Conservation (phyloP, 1,140 invertebrate species). For the Cecropterus lyciades region DNA sequence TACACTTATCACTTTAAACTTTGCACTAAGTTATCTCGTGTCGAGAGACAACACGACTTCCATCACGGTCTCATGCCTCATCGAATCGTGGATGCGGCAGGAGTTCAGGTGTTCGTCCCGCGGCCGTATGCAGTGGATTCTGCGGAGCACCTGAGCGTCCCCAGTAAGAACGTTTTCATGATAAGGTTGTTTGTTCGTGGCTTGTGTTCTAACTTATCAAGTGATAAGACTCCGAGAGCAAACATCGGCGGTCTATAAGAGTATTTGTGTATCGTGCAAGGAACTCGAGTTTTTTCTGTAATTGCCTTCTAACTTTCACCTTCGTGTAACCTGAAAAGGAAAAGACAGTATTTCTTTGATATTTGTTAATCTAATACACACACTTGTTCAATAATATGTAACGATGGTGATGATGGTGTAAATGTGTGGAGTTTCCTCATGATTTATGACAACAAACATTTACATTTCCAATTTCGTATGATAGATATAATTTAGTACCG, state of each 20-base stretch:
- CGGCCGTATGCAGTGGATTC: slow-evolving; percentile 60
- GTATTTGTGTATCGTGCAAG: slow-evolving; percentile 78
- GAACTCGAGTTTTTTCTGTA: slow-evolving; percentile 68
- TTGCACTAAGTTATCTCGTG: slow-evolving; percentile 32
- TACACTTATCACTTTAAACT: slow-evolving; percentile 46
- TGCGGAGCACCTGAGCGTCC: slow-evolving; percentile 61
- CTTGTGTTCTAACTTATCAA: slow-evolving; percentile 83
- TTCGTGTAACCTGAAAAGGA: slow-evolving; percentile 65
- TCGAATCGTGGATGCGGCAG: slow-evolving; percentile 43
- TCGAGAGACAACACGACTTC: slow-evolving; percentile 16
- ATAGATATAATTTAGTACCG: slow-evolving; percentile 21
- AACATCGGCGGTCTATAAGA: slow-evolving; percentile 77
- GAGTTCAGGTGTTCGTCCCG: slow-evolving; percentile 54
- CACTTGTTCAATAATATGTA: too few relatives aligned
- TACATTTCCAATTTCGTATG: slow-evolving; percentile 18
- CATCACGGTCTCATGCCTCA: slow-evolving; percentile 41
- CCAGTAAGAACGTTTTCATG: slow-evolving; percentile 75
- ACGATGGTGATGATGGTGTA: too few relatives aligned
- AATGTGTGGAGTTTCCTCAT: not conserved
- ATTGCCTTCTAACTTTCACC: slow-evolving; percentile 57
- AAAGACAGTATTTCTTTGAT: slow-evolving; percentile 44
- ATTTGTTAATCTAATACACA: not conserved
- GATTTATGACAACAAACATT: slow-evolving; percentile 4
- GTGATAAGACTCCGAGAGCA: slow-evolving; percentile 73
- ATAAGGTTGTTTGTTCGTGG: slow-evolving; percentile 77